Evolutionary conservation across 2,113 vertebrate genomes (phyloP).

Genomic region (Pithys albifrons): DNA sequence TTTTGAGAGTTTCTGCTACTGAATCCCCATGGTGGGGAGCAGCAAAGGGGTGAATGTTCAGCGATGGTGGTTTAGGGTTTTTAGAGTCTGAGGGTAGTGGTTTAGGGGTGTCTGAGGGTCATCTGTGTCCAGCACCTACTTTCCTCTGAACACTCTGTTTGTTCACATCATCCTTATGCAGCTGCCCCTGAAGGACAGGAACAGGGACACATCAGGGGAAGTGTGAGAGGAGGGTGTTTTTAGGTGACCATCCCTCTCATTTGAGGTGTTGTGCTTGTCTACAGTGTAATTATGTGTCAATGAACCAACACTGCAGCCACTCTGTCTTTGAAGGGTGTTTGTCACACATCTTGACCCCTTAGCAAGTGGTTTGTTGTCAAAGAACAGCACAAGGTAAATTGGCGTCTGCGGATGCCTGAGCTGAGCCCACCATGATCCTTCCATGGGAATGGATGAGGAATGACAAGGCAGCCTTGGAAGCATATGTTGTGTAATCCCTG

Average conservation of each 20-base stretch:
- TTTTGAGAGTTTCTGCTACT: not conserved
- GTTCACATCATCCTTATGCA: not conserved
- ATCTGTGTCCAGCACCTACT: not conserved
- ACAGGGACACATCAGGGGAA: not conserved
- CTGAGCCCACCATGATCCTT: not conserved
- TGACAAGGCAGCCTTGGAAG: not conserved
- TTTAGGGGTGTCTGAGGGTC: not conserved
- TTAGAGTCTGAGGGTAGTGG: not conserved
- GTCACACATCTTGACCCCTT: not conserved
- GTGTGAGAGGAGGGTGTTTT: not conserved
- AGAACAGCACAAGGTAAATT: not conserved
- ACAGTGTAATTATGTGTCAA: not conserved
- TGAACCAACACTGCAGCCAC: not conserved
- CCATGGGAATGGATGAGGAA: not conserved
- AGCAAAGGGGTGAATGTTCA: not conserved
- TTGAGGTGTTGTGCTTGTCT: not conserved
- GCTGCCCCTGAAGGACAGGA: not conserved
- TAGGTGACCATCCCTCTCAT: not conserved
- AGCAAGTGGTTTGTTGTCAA: not conserved
- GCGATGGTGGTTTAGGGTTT: not conserved
- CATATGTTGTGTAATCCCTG: not conserved
- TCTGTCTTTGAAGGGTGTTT: not conserved
- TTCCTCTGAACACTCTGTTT: not conserved
- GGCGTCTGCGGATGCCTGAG: not conserved
- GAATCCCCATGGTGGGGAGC: rapidly evolving